These are phyloP conservation scores for Melanaphis sacchari DNA, from an alignment of 1,140 invertebrate genomes.

Conservation along the genomic window DNA sequence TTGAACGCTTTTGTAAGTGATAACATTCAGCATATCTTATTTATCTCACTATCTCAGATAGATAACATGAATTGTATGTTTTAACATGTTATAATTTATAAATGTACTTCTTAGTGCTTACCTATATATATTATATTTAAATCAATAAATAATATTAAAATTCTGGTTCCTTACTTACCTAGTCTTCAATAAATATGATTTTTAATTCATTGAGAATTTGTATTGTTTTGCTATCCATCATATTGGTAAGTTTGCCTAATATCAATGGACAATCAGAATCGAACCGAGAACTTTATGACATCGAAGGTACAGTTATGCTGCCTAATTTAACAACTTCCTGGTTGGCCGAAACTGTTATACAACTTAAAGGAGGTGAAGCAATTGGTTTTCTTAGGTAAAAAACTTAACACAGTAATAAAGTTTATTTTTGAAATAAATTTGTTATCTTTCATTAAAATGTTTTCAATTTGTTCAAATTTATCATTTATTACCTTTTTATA, in stretches of 20 bases:
- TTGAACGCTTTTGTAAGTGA: background rate
- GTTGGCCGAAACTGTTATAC: conserved; percentile 79
- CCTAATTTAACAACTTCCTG: conserved; percentile 71
- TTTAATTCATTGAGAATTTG: background rate
- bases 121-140: background rate
- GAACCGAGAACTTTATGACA: conserved; percentile 57
- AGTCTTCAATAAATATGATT: conserved; percentile 8
- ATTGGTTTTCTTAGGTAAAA: conserved; percentile 80
- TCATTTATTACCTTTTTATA: background rate
- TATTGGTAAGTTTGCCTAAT: background rate
- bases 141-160: conserved; percentile 20
- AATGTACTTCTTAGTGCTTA: background rate
- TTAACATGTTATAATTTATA: background rate
- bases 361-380: conserved; percentile 87
- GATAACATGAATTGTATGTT: background rate
- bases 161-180: background rate
- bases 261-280: conserved; percentile 32
- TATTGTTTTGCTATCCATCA: background rate
- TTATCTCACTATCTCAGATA: background rate
- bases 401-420: background rate
- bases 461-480: background rate
- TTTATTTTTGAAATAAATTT: background rate
- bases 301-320: conserved; percentile 76
- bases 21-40: background rate
- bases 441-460: background rate